phyloP scores from a whole-genome alignment of 2,888 invertebrate genomes.

The Rapana venosa region DNA sequence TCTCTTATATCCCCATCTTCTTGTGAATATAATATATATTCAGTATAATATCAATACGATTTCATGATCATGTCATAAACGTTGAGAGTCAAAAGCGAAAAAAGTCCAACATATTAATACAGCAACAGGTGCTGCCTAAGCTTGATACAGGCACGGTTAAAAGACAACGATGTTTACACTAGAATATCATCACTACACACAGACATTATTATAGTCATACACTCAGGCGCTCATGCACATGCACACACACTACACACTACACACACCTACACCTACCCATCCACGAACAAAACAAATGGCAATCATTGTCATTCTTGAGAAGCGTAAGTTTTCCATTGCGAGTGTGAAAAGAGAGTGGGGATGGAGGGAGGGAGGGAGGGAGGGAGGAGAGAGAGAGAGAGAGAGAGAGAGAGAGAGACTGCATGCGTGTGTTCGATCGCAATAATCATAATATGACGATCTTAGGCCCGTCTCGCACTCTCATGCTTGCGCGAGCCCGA shows the following conservation, averaged over 20 bases:
- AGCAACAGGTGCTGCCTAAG: not conserved
- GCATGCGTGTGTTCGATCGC: no score
- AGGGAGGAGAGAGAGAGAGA: no score
- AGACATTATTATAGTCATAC: not conserved
- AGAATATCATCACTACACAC: not conserved
- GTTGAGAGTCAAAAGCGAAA: not conserved
- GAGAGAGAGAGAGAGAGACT: no score
- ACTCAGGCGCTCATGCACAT: not conserved
- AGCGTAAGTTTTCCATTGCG: no score
- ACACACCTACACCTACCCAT: not conserved
- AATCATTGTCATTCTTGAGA: no score
- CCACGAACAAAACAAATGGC: no score
- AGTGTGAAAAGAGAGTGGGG: no score
- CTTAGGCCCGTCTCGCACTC: no score
- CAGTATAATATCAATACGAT: not conserved
- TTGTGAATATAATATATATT: not conserved
- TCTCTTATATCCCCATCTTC: not conserved
- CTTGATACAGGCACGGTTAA: not conserved
- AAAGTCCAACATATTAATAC: not conserved
- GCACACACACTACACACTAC: not conserved
- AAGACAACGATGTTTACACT: not conserved
- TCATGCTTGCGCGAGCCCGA: no score
- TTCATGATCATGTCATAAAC: not conserved
- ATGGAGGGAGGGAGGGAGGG: no score
- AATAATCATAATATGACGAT: no score